phyloP scores from a whole-genome alignment of 92 coral and sea anemone species.

The Zoanthus gigantus region DNA sequence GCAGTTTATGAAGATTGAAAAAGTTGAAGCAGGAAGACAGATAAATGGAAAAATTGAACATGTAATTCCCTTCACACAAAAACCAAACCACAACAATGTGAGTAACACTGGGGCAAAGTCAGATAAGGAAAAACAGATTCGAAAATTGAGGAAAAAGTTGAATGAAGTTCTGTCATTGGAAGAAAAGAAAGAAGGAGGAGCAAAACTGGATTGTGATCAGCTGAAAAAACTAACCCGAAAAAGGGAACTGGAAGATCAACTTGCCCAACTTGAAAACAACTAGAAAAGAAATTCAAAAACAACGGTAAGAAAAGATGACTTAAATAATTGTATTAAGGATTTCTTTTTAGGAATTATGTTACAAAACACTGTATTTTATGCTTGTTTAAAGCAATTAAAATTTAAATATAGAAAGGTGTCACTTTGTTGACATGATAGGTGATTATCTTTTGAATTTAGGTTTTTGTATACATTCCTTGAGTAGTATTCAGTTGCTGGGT shows the following conservation, averaged over 20 bases:
- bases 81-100: neutral
- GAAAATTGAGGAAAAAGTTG: conserved; percentile 88
- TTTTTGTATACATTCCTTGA: conserved; percentile 31
- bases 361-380: neutral
- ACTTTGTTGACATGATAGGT: conserved; percentile 19
- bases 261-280: conserved; percentile 66
- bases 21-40: conserved; percentile 36
- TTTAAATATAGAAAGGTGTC: conserved; percentile 3
- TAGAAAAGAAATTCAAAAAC: conserved; percentile 36
- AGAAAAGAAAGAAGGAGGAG: conserved; percentile 68
- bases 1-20: conserved; percentile 64
- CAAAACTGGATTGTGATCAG: conserved; percentile 86
- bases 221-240: conserved; percentile 86
- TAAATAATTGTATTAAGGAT: neutral
- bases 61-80: conserved; percentile 49
- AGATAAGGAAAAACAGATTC: conserved; percentile 79
- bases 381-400: neutral
- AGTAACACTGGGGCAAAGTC: conserved; percentile 42
- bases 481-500: conserved; percentile 27
- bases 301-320: conserved; percentile 3
- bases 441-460: neutral
- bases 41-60: conserved; percentile 52
- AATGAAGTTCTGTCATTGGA: conserved; percentile 75
- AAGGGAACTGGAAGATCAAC: conserved; percentile 79
- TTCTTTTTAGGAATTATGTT: neutral